These are phyloP conservation scores for Cephus sareptanus DNA, from an alignment of 2,888 invertebrate species.

Conservation along the genomic window DNA sequence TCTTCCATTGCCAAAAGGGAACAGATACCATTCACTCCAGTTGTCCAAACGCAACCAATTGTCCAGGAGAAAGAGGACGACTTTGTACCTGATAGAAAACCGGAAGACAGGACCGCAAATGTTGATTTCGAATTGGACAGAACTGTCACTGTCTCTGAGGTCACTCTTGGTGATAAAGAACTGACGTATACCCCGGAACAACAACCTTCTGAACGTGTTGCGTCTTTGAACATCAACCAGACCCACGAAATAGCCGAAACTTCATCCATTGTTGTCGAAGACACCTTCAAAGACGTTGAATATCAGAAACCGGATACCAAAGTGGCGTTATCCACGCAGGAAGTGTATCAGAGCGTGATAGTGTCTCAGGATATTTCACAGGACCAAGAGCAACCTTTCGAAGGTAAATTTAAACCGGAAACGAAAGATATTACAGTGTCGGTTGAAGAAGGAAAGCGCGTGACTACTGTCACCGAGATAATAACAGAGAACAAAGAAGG, in stretches of 20 bases:
- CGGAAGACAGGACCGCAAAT: conserved; percentile 63
- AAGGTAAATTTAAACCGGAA: conserved; percentile 59
- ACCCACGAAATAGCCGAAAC: conserved; percentile 65
- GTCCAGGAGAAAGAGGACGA: conserved; percentile 69
- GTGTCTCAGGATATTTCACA: conserved; percentile 54
- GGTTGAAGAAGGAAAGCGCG: conserved; percentile 63
- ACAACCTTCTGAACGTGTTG: conserved; percentile 40
- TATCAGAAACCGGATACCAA: conserved; percentile 38
- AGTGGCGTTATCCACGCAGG: conserved; percentile 37
- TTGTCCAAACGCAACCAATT: conserved; percentile 68
- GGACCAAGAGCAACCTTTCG: conserved; percentile 59
- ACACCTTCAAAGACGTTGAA: conserved; percentile 36
- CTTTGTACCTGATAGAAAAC: conserved; percentile 53
- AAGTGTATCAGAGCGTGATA: conserved; percentile 48
- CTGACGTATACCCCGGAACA: conserved; percentile 44
- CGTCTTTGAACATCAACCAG: conserved; percentile 41
- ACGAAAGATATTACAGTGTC: conserved; percentile 63
- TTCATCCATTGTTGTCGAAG: conserved; percentile 60
- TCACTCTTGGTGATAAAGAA: conserved; percentile 68
- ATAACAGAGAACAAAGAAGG: conserved; percentile 68
- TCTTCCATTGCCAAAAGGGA: conserved; percentile 51
- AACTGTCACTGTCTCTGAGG: conserved; percentile 66
- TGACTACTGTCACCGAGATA: conserved; percentile 67
- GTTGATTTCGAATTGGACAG: conserved; percentile 69
- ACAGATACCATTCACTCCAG: conserved; percentile 63